These are phyloP conservation scores for Empis livida DNA, from an alignment of 2,888 invertebrate genomes.

Conservation along the genomic window DNA sequence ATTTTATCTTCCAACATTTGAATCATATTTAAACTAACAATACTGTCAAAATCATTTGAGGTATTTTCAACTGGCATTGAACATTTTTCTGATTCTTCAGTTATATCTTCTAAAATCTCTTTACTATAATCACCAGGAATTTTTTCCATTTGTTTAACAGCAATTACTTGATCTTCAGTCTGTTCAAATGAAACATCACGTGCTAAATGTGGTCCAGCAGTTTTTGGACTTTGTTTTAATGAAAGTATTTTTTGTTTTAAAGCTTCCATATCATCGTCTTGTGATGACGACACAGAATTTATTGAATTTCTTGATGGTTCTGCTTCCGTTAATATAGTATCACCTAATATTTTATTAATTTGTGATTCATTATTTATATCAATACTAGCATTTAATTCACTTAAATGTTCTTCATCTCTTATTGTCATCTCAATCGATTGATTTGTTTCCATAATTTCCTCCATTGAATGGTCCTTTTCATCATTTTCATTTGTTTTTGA, in stretches of 20 bases:
- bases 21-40: constrained; percentile 27
- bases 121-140: constrained; percentile 28
- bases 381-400: constrained; percentile 17
- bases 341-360: constrained; percentile 17
- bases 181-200: constrained; percentile 14
- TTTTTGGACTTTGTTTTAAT: constrained; percentile 16
- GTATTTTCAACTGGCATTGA: constrained; percentile 11
- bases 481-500: constrained; percentile 12
- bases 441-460: constrained; percentile 28
- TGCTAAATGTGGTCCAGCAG: constrained; percentile 11
- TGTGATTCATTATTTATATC: constrained; percentile 19
- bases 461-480: constrained; percentile 31
- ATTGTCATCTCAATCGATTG: constrained; percentile 28
- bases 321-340: constrained; percentile 8
- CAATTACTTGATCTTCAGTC: constrained; percentile 10
- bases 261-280: constrained; percentile 23
- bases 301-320: constrained; percentile 5
- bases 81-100: constrained; percentile 32
- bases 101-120: constrained; percentile 34
- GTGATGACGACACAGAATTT: constrained; percentile 9
- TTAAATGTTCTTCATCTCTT: constrained; percentile 19
- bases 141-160: constrained; percentile 31
- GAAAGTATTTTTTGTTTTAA: constrained; percentile 29
- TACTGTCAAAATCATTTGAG: constrained; percentile 15
- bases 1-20: constrained; percentile 29